Conservation (phyloP, 2,888 invertebrate genomes). For the Tineola bisselliella region DNA sequence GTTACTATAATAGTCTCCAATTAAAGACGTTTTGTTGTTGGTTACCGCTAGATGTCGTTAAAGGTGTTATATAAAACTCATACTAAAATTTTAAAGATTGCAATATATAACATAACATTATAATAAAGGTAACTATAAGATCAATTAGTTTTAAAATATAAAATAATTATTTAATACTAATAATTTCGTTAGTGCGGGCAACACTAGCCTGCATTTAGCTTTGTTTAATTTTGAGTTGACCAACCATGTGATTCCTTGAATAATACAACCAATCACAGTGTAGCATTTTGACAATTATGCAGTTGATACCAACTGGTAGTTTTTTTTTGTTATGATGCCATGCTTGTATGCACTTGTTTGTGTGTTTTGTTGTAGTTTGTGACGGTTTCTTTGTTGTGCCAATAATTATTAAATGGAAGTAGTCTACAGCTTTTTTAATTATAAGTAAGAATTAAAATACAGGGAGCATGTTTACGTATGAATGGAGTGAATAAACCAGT, state of each 20-base stretch:
- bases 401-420: background rate
- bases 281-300: constrained; percentile 5
- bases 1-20: too few relatives aligned
- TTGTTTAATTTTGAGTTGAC: background rate
- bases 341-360: constrained; percentile 6
- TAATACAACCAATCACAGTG: background rate
- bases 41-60: too few relatives aligned
- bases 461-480: background rate
- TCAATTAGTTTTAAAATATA: too few relatives aligned
- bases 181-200: too few relatives aligned
- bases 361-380: background rate
- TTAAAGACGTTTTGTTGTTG: too few relatives aligned
- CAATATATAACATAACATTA: too few relatives aligned
- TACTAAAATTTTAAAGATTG: too few relatives aligned
- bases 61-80: too few relatives aligned
- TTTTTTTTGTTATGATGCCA: constrained; percentile 1
- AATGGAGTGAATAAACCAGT: background rate
- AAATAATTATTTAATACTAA: too few relatives aligned
- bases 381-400: constrained; percentile 3
- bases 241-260: background rate
- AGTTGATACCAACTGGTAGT: background rate
- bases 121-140: too few relatives aligned
- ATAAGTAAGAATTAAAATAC: background rate
- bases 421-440: background rate
- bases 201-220: too few relatives aligned